A percentile compares a stretch with the other conserved stretches of the same genome.
These are phyloP conservation scores for Limanda limanda DNA, from an alignment of 2,113 vertebrate genomes.

Conservation along the genomic window DNA sequence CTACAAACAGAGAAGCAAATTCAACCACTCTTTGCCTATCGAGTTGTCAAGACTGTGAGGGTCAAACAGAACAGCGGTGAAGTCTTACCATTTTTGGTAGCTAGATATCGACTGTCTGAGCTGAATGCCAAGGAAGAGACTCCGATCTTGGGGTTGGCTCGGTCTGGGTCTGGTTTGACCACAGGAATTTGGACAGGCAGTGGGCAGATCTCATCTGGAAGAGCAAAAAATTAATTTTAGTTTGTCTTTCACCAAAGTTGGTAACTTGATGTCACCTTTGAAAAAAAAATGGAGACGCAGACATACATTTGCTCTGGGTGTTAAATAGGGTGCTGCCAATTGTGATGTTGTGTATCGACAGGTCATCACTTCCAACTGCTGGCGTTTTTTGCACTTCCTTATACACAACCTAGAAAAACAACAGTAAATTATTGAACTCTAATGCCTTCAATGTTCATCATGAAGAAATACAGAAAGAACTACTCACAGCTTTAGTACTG, in stretches of 20 bases:
- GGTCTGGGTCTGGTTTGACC: conserved; percentile 88
- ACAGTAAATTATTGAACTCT: not conserved
- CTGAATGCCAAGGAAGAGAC: conserved; percentile 92
- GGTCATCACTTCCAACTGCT: conserved; percentile 76
- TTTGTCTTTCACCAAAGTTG: not conserved
- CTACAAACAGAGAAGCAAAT: conserved; percentile 68
- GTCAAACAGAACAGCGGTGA: not conserved
- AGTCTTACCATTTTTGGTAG: conserved; percentile 89
- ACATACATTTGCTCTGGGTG: conserved; percentile 92
- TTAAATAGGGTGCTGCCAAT: conserved; percentile 79
- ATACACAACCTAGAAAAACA: conserved; percentile 87
- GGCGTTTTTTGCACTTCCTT: conserved; percentile 89
- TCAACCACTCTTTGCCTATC: not conserved
- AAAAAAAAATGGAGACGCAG: not conserved
- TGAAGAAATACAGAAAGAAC: not conserved
- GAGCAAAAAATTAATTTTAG: conserved; percentile 32
- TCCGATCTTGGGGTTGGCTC: conserved; percentile 95
- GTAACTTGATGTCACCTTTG: not conserved
- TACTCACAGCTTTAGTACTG: conserved; percentile 87
- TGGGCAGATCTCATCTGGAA: conserved; percentile 87
- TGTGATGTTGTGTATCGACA: conserved; percentile 81
- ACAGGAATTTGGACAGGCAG: conserved; percentile 86
- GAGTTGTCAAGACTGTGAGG: not conserved
- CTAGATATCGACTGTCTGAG: conserved; percentile 91
- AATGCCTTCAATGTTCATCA: not conserved